Percentiles rank a stretch among this genome's conserved stretches.
Evolutionary conservation across 1,140 invertebrate species (phyloP).

Genomic region (Lasioglossum albipes): DNA sequence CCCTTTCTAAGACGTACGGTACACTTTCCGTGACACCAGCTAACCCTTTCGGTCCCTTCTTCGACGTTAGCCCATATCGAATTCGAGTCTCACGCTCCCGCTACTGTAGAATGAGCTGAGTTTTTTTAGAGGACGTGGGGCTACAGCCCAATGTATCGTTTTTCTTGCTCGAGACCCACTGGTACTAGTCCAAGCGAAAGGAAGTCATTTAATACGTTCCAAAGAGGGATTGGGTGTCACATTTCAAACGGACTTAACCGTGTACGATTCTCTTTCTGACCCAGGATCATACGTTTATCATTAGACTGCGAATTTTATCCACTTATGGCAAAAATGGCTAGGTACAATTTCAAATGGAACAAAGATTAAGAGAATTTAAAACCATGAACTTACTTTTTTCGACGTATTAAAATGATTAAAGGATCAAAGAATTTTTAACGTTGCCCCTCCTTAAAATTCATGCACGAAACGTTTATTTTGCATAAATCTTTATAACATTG

Average conservation of each 20-base stretch:
- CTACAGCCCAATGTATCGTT: slow-evolving; percentile 55
- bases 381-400: too few species aligned
- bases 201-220: slow-evolving; percentile 76
- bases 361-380: too few species aligned
- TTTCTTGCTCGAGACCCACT: slow-evolving; percentile 41
- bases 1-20: background rate
- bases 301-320: too few species aligned
- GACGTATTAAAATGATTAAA: too few species aligned
- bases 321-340: too few species aligned
- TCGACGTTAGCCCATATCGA: background rate
- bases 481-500: too few species aligned
- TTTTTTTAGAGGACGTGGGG: slow-evolving; percentile 4
- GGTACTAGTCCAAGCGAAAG: slow-evolving; percentile 50
- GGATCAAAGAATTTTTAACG: too few species aligned
- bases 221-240: slow-evolving; percentile 74
- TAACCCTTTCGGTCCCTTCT: background rate
- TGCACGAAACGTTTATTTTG: too few species aligned
- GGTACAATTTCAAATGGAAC: too few species aligned
- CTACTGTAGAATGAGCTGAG: slow-evolving; percentile 14
- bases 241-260: slow-evolving; percentile 70
- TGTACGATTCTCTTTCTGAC: slow-evolving; percentile 60
- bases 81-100: background rate
- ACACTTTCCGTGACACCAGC: background rate
- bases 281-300: background rate
- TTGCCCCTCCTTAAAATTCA: too few species aligned